A percentile compares a stretch with the other conserved stretches of the same genome.
These are phyloP conservation scores for Callionymus lyra DNA, from an alignment of 2,113 vertebrate genomes.

Conservation along the genomic window DNA sequence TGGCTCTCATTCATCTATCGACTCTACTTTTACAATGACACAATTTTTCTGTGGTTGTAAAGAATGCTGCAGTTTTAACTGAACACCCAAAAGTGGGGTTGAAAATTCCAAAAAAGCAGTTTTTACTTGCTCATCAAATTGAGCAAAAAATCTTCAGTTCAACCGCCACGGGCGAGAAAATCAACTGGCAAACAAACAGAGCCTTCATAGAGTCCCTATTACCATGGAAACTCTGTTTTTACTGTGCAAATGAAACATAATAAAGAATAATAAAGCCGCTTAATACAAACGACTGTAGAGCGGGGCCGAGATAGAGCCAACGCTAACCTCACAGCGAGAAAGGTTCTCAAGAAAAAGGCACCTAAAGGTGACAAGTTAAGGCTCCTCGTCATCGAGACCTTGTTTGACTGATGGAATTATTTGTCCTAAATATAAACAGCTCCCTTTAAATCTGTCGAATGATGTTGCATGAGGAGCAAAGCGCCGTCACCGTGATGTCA, in stretches of 20 bases:
- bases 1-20: no score
- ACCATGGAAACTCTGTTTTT: conserved; percentile 53
- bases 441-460: neutral
- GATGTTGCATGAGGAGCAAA: conserved; percentile 17
- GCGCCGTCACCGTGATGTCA: conserved; percentile 7
- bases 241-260: conserved; percentile 47
- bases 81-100: no score
- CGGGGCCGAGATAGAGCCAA: conserved; percentile 6
- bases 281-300: conserved; percentile 27
- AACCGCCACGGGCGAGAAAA: conserved; percentile 35
- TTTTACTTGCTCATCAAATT: conserved; percentile 38
- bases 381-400: no score
- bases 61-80: no score
- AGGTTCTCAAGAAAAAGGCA: neutral
- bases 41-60: no score
- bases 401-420: conserved; percentile 13
- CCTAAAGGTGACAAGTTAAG: no score
- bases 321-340: conserved; percentile 6
- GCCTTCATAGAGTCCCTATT: conserved; percentile 33
- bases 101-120: conserved; percentile 12
- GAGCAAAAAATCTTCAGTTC: conserved; percentile 32
- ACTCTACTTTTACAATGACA: no score
- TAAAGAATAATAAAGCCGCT: conserved; percentile 33
- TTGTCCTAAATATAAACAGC: neutral
- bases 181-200: conserved; percentile 44